Percentiles rank a stretch among this genome's conserved stretches.
Conservation (phyloP, 2,113 vertebrate species). For the Melospiza georgiana region DNA sequence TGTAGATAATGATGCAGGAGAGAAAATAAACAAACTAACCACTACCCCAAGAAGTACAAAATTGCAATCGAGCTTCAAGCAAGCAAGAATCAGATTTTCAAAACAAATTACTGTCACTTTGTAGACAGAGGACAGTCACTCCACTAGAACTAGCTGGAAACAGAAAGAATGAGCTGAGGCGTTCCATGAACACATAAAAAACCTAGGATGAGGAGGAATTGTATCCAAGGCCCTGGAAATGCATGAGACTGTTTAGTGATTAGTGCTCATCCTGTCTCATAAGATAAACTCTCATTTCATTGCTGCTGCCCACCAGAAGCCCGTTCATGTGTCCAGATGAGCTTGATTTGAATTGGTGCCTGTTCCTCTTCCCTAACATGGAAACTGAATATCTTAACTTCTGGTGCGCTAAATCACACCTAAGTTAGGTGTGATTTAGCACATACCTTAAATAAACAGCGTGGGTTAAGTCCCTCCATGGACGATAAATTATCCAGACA, state of each 20-base stretch:
- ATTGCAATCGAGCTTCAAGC: background rate
- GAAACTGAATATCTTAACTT: background rate
- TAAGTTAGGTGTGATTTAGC: background rate
- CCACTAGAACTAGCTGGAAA: background rate
- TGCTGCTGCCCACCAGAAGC: background rate
- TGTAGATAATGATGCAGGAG: background rate
- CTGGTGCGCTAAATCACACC: background rate
- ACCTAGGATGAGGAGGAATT: background rate
- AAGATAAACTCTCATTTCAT: background rate
- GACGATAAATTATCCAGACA: slow-evolving; percentile 11
- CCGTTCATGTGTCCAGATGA: background rate
- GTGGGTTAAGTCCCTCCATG: background rate
- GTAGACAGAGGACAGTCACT: background rate
- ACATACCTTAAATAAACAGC: slow-evolving; percentile 1
- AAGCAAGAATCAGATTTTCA: background rate
- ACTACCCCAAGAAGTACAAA: background rate
- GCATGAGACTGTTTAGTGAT: background rate
- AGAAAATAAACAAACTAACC: background rate
- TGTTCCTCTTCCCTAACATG: background rate
- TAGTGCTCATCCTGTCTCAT: background rate
- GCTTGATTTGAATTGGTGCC: background rate
- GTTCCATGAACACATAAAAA: background rate
- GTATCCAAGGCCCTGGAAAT: background rate
- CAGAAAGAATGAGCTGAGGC: background rate
- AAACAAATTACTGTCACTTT: background rate